Evolutionary conservation across 2,888 invertebrate genomes (phyloP), one percentile per base, ranked within the genome.

Genomic region (Drosophila algonquin): DNA sequence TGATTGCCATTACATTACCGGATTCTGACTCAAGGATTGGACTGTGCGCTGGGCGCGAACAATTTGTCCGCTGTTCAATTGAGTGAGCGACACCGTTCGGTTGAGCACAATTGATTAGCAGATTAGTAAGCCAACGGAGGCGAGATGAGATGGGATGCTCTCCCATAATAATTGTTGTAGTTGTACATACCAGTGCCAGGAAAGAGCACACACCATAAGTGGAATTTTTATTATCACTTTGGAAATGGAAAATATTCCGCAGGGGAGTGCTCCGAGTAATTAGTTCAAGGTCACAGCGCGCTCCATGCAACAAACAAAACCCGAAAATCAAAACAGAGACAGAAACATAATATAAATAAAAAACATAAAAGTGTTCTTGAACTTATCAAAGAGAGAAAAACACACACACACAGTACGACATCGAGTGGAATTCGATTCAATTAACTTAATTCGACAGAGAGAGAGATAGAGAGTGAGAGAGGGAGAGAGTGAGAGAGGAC

Each of bases 91-190:
- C 57, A 57, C 57, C 56, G 51, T 50, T 61, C 53, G 53, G 82
- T 75, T 88, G 82, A 82, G 82, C 84, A 60, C 73, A 67, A 80
- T 86, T 64, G 82, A 82, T 82, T 83, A 83, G 76, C 60, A 76
- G 89, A 83, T 87, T 89, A 83, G 72, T 53, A 57, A 73, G 46
- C 21, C 51, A 53, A 52, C 30, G 63, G 67, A 51, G 30, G 64
- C 30, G 63, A 51, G 63, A 51, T 40, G 63, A 57, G 67, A 51
- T 40, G 63, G 52, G 67, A 53, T 45, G 65, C 59, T 59, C 59
- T 58, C 46, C 46, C 54, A 52, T 35, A 54, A 46, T 74, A 65
- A 54, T 58, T 47, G 55, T 65, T 55, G 35, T 53, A 16, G 35
- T 67, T 6, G 1, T 6, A 6, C 7, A 7, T 7, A 27, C 53